Conservation (phyloP, 1,140 invertebrate genomes). For the Berghia stephanieae region DNA sequence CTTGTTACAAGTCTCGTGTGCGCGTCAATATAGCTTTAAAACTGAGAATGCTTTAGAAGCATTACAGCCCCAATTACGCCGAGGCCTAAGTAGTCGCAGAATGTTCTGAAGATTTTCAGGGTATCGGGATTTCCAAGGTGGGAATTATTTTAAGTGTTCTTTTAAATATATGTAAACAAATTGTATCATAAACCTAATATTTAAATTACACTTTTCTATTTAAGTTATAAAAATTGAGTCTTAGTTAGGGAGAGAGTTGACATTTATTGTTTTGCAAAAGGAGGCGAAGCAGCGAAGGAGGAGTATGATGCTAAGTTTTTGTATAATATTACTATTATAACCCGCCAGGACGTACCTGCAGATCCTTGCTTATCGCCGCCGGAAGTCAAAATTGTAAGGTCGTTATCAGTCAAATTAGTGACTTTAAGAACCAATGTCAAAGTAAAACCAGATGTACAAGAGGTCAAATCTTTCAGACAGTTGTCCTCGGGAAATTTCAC, state of each 20-base stretch:
- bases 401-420: slow-evolving; percentile 33
- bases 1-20: too few relatives aligned
- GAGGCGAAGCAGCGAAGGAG: not conserved
- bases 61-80: too few relatives aligned
- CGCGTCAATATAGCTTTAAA: too few relatives aligned
- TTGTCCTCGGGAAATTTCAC: slow-evolving; percentile 29
- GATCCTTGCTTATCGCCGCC: not conserved
- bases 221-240: not conserved
- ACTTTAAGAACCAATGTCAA: slow-evolving; percentile 36
- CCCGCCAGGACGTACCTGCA: not conserved
- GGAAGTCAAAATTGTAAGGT: not conserved
- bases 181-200: not conserved
- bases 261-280: not conserved
- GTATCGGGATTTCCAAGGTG: too few relatives aligned
- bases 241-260: not conserved
- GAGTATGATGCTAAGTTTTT: not conserved
- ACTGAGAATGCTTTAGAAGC: too few relatives aligned
- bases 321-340: not conserved
- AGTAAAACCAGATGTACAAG: slow-evolving; percentile 41
- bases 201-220: not conserved
- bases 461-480: slow-evolving; percentile 38
- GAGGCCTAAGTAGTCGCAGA: too few relatives aligned
- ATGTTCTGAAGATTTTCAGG: too few relatives aligned
- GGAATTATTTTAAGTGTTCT: too few relatives aligned
- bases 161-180: too few relatives aligned